These are phyloP conservation scores for Phrynocephalus guinanensis DNA, from an alignment of 2,797 vertebrate species.

Conservation along the genomic window DNA sequence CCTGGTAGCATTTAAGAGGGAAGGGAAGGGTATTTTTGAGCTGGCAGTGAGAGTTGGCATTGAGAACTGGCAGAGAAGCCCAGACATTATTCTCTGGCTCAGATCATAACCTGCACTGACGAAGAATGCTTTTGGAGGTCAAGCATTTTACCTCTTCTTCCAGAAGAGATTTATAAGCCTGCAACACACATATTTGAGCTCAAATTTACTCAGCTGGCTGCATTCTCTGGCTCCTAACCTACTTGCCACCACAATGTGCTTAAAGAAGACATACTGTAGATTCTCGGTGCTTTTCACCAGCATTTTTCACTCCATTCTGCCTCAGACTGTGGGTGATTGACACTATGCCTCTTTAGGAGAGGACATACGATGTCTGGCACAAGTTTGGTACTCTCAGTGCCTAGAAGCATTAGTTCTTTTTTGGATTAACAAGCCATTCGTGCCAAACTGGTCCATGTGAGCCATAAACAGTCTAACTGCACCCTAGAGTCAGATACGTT, in stretches of 20 bases:
- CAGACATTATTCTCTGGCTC: background rate
- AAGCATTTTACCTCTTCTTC: background rate
- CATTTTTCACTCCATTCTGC: background rate
- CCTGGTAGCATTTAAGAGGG: background rate
- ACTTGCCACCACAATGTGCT: background rate
- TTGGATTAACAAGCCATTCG: conserved; percentile 30
- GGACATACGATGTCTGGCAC: conserved; percentile 3
- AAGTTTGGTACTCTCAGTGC: too few species aligned
- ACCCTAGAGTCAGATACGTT: conserved; percentile 54
- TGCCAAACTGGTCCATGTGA: conserved; percentile 32
- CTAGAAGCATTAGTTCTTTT: conserved; percentile 34
- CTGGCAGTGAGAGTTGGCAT: background rate
- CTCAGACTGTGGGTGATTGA: conserved; percentile 11
- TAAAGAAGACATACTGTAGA: background rate
- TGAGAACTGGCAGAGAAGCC: background rate
- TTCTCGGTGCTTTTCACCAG: background rate
- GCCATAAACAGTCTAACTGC: conserved; percentile 48
- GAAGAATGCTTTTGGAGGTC: background rate
- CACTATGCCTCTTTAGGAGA: conserved; percentile 21
- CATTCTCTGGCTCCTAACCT: background rate
- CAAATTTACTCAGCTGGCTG: background rate
- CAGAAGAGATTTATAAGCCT: background rate
- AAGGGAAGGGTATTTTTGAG: background rate
- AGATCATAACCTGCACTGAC: background rate
- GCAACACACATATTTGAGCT: background rate